These are phyloP conservation scores for Drosophila macrospina DNA, from an alignment of 2,888 invertebrate species.

Conservation along the genomic window DNA sequence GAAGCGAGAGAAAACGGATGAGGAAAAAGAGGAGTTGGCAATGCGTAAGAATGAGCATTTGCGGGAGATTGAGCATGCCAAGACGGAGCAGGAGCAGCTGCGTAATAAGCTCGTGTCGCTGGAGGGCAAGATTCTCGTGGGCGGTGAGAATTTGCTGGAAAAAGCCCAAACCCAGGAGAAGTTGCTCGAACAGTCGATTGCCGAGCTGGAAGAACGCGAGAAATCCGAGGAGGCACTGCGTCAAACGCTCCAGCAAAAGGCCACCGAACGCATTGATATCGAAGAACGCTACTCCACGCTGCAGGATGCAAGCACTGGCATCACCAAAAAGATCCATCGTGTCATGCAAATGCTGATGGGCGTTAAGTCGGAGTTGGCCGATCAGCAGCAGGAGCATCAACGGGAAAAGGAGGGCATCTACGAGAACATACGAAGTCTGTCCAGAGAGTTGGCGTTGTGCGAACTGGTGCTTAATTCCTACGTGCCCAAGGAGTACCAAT, in stretches of 20 bases:
- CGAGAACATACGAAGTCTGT: constrained; percentile 95
- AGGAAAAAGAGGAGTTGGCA: constrained; percentile 89
- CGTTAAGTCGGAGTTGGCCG: constrained; percentile 93
- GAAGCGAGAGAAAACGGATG: constrained; percentile 86
- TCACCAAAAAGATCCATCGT: constrained; percentile 96
- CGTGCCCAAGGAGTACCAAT: constrained; percentile 97
- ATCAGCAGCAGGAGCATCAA: constrained; percentile 97
- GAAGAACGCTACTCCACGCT: constrained; percentile 97
- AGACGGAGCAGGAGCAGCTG: constrained; percentile 92
- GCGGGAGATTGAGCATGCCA: constrained; percentile 91
- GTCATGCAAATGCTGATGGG: constrained; percentile 94
- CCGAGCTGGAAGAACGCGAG: constrained; percentile 92
- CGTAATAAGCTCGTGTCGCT: constrained; percentile 94
- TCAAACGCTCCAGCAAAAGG: constrained; percentile 93
- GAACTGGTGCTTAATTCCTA: constrained; percentile 96
- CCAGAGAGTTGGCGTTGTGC: constrained; percentile 95
- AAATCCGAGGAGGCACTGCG: constrained; percentile 92
- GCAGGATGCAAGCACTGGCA: constrained; percentile 97
- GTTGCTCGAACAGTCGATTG: constrained; percentile 94
- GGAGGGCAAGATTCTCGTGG: constrained; percentile 98
- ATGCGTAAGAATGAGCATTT: constrained; percentile 89
- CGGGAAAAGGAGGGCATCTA: constrained; percentile 98
- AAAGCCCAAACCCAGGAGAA: constrained; percentile 97
- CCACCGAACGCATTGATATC: constrained; percentile 96
- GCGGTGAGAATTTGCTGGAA: constrained; percentile 98